Percentiles rank a stretch among this genome's conserved stretches.
Evolutionary conservation across 1,140 invertebrate species (phyloP).

Genomic region (Grapholita molesta): DNA sequence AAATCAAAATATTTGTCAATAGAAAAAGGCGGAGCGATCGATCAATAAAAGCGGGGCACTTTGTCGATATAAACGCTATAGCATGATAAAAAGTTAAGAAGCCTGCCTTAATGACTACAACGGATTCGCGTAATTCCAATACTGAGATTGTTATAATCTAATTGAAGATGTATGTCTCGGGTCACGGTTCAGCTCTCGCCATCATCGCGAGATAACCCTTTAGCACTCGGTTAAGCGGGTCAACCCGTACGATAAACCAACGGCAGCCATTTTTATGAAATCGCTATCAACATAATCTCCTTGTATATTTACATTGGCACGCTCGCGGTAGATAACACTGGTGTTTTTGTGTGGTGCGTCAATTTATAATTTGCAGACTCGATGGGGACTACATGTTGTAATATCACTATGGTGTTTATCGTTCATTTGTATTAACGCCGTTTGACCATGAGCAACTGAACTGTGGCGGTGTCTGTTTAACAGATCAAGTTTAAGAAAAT

Average conservation of each 20-base stretch:
- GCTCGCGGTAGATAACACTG: conserved; percentile 2
- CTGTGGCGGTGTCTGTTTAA: no score
- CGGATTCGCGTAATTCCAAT: background rate
- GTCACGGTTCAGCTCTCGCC: background rate
- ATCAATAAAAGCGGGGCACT: no score
- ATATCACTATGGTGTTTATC: background rate
- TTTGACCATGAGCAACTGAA: background rate
- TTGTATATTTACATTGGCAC: conserved; percentile 9
- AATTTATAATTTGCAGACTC: background rate
- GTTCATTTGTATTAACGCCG: background rate
- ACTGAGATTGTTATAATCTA: conserved; percentile 5
- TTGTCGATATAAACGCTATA: no score
- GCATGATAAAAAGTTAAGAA: no score
- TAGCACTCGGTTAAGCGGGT: background rate
- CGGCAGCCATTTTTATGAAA: conserved; percentile 13
- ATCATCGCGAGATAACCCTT: background rate
- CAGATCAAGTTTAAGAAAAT: no score
- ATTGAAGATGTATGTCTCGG: conserved; percentile 9
- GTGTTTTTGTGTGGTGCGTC: conserved; percentile 1
- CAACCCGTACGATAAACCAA: background rate
- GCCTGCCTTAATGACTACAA: background rate
- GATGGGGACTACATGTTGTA: background rate
- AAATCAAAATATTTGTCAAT: no score
- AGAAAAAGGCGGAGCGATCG: no score
- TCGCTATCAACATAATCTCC: conserved; percentile 10